Evolutionary conservation across 2,888 invertebrate species (phyloP).

Genomic region (Apamea epomidion): DNA sequence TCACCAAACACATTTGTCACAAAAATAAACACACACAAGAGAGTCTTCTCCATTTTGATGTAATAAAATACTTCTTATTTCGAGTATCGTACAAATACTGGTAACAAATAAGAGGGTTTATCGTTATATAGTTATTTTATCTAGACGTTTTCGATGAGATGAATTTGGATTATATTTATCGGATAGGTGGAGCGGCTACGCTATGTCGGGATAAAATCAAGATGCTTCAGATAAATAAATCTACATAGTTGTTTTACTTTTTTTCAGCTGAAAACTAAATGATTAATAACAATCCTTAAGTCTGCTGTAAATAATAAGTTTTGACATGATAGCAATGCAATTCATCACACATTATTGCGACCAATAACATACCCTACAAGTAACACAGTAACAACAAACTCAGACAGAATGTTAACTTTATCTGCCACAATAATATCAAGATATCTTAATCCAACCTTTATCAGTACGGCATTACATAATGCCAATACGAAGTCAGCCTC

Average conservation of each 20-base stretch:
- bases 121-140: constrained; percentile 74
- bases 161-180: constrained; percentile 68
- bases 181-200: constrained; percentile 64
- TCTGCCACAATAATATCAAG: constrained; percentile 27
- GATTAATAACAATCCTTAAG: background rate
- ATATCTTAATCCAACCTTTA: constrained; percentile 42
- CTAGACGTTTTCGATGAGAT: constrained; percentile 74
- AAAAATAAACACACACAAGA: constrained; percentile 63
- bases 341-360: background rate
- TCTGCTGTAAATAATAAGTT: background rate
- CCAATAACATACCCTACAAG: background rate
- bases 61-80: constrained; percentile 28
- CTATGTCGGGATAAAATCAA: constrained; percentile 59
- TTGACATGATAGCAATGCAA: background rate
- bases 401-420: constrained; percentile 8
- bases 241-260: background rate
- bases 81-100: constrained; percentile 58
- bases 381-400: constrained; percentile 12
- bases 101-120: constrained; percentile 37
- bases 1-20: constrained; percentile 66
- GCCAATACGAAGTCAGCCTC: constrained; percentile 2
- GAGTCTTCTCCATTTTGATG: constrained; percentile 65
- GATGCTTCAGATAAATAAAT: constrained; percentile 32
- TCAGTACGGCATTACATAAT: constrained; percentile 53
- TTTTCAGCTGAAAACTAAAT: background rate